Percentiles rank a stretch among this genome's conserved stretches.
Conservation (phyloP, 2,797 vertebrate species). For the Catamblyrhynchus diadema region DNA sequence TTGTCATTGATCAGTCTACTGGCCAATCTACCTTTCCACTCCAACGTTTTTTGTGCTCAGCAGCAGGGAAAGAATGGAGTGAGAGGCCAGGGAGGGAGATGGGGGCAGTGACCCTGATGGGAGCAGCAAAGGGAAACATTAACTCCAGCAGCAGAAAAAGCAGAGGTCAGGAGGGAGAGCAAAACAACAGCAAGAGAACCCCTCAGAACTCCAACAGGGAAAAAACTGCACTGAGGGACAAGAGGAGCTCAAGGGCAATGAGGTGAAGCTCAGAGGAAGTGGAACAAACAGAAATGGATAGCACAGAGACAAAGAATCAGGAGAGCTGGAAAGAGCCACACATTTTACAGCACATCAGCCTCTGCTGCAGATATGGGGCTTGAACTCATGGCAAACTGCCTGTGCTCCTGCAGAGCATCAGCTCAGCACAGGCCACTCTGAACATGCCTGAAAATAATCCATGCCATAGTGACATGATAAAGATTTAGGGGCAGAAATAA, state of each 20-base stretch:
- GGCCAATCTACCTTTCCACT: not conserved
- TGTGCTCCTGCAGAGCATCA: not conserved
- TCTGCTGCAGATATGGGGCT: not conserved
- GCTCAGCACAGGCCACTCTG: not conserved
- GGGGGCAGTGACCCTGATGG: not conserved
- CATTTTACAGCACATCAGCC: not conserved
- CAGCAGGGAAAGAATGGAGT: not conserved
- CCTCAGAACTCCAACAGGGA: not conserved
- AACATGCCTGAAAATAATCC: not conserved
- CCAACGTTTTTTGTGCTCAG: not conserved
- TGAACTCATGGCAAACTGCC: not conserved
- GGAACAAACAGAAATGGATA: not conserved
- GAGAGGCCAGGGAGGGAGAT: not conserved
- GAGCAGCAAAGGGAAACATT: not conserved
- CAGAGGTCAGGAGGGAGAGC: not conserved
- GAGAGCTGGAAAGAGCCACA: not conserved
- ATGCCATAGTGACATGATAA: no score
- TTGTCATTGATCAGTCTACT: conserved; percentile 18
- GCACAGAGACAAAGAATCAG: not conserved
- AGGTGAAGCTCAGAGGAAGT: conserved; percentile 22
- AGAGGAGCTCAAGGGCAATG: not conserved
- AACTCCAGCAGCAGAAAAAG: not conserved
- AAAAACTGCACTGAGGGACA: not conserved
- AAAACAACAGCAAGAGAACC: not conserved
- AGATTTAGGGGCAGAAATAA: not conserved